phyloP scores from a whole-genome alignment of 1,140 invertebrate species.

The Platyura marginata region DNA sequence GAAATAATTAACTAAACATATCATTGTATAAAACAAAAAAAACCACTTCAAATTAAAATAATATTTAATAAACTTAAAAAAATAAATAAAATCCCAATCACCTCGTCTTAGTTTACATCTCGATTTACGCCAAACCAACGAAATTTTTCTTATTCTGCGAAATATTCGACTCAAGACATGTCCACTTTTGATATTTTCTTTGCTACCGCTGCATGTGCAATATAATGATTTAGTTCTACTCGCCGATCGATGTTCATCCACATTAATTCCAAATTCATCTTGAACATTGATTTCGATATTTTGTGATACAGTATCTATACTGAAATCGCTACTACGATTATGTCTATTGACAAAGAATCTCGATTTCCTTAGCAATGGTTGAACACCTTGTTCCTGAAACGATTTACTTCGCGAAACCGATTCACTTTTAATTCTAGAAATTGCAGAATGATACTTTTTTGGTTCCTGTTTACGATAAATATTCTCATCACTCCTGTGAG shows the following conservation, averaged over 20 bases:
- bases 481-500: neutral
- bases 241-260: slow-evolving; percentile 4
- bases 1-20: too few species aligned
- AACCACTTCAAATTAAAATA: too few species aligned
- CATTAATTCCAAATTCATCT: slow-evolving; percentile 18
- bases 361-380: slow-evolving; percentile 5
- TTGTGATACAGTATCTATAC: slow-evolving; percentile 16
- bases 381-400: slow-evolving; percentile 18
- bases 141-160: slow-evolving; percentile 17
- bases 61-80: neutral
- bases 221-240: neutral
- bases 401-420: slow-evolving; percentile 16
- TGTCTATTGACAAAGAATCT: slow-evolving; percentile 10
- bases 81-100: slow-evolving; percentile 9
- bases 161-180: slow-evolving; percentile 17
- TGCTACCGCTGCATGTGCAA: neutral
- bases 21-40: too few species aligned
- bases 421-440: neutral
- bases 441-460: neutral
- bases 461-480: neutral
- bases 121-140: slow-evolving; percentile 20
- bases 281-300: slow-evolving; percentile 24
- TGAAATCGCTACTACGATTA: slow-evolving; percentile 15
- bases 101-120: slow-evolving; percentile 23
- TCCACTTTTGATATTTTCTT: slow-evolving; percentile 7